phyloP scores from a whole-genome alignment of 2,888 invertebrate species.

The Drosophila mimica region DNA sequence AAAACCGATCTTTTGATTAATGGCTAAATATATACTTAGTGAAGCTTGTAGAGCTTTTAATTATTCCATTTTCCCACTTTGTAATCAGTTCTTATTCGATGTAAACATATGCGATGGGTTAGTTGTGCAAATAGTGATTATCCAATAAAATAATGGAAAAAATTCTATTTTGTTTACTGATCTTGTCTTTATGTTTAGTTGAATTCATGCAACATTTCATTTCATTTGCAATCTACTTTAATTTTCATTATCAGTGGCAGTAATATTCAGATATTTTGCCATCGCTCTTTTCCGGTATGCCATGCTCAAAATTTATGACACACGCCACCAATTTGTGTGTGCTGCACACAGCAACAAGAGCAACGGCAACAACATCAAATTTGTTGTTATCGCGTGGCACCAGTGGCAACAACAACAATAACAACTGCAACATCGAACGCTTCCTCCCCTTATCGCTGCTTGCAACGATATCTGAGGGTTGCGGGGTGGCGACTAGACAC shows the following conservation, averaged over 20 bases:
- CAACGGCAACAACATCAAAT: slow-evolving; percentile 14
- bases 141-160: not conserved
- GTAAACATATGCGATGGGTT: not conserved
- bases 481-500: slow-evolving; percentile 61
- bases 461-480: slow-evolving; percentile 32
- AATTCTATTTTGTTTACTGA: not conserved
- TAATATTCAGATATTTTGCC: slow-evolving; percentile 43
- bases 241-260: slow-evolving; percentile 37
- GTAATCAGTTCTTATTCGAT: not conserved
- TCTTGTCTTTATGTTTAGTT: not conserved
- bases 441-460: slow-evolving; percentile 13
- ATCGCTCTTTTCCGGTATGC: slow-evolving; percentile 36
- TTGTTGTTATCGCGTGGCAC: slow-evolving; percentile 57
- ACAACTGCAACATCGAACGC: slow-evolving; percentile 8
- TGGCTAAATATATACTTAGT: not conserved
- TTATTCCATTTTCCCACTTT: not conserved
- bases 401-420: slow-evolving; percentile 13
- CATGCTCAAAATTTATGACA: slow-evolving; percentile 68
- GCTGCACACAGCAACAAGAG: slow-evolving; percentile 25
- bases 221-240: slow-evolving; percentile 1
- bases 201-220: not conserved
- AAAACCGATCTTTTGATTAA: slow-evolving; percentile 24
- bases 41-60: not conserved
- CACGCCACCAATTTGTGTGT: slow-evolving; percentile 66
- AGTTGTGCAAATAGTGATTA: not conserved